Conservation (phyloP, 2,113 vertebrate species). For the Oreochromis spilurus region DNA sequence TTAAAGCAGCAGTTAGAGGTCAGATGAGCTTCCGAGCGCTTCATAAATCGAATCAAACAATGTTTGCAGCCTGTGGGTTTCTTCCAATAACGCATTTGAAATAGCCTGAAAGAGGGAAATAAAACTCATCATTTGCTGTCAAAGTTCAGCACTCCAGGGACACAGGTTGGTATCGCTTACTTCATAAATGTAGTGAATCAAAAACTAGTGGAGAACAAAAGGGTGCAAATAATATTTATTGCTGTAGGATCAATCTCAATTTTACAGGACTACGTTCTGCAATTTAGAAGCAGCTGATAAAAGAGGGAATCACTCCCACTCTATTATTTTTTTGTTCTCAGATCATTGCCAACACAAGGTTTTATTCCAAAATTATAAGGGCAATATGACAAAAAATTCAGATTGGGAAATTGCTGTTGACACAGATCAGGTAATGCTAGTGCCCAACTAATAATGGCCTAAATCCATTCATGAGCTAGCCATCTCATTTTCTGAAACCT, state of each 20-base stretch:
- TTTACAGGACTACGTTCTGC: not conserved
- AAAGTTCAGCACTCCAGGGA: not conserved
- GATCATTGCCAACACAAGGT: not conserved
- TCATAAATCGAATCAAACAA: conserved; percentile 12
- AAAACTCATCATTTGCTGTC: not conserved
- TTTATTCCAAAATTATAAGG: not conserved
- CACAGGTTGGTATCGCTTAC: not conserved
- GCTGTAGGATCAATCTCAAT: not conserved
- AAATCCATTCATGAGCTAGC: not conserved
- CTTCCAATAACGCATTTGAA: not conserved
- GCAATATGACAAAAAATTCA: not conserved
- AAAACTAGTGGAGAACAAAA: not conserved
- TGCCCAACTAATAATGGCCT: not conserved
- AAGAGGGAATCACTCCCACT: not conserved
- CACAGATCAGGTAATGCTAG: not conserved
- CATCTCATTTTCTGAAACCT: not conserved
- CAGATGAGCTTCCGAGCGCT: not conserved
- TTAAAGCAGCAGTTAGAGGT: conserved; percentile 11
- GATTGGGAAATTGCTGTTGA: not conserved
- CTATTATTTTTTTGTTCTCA: not conserved
- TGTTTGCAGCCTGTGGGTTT: not conserved
- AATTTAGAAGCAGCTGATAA: not conserved
- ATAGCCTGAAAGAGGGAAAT: not conserved
- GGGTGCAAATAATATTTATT: not conserved
- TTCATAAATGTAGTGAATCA: not conserved